Evolutionary conservation across 92 coral and sea anemone genomes (phyloP), one percentile per base, ranked within the genome.

Genomic region (Paragorgia papillata): DNA sequence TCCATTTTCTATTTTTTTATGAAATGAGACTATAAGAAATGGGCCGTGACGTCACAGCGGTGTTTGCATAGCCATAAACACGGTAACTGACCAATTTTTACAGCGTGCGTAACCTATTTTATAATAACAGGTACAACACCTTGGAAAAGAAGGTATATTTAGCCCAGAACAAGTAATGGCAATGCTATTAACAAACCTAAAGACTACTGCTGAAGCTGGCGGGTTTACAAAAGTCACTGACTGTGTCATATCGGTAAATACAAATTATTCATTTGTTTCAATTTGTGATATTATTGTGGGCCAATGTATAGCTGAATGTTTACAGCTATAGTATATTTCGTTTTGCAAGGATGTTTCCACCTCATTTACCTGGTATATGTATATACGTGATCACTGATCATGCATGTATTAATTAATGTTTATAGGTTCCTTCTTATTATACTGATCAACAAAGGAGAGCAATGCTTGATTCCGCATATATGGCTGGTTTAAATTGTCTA

Each of bases 81-180:
- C n/a, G n/a, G n/a, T n/a, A n/a, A n/a, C n/a, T n/a, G n/a, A n/a
- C n/a, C n/a, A n/a, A n/a, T n/a, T n/a, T 46, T 7, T 46, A 7
- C 53, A 46, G 12, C 15, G n/a, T 46, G 17, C 53, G 2, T 15
- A 46, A 4, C 10, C 43, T 46, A 15, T 46, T 46, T 46, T 46
- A 2, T n/a, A 46, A 46, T 32, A 34, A 34, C 64, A 94, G 98
- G 94, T 94, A 25, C 83, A 67, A 15, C 86, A 89, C 44, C 67
- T 86, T 22, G 92, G 91, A 12, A 69, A 94, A 17, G 87, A 84
- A 17, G 96, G 87, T 81, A 80, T 88, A 12, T 94, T 94, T 62
- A 69, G 89, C 40, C 98, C 98, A 49, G 97, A 94, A 51, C 98
- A 94, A 82, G 84, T 90, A 34, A 94, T 94, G 98, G 98, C 87